phyloP scores from a whole-genome alignment of 2,797 vertebrate species.

The Xiphophorus birchmanni region DNA sequence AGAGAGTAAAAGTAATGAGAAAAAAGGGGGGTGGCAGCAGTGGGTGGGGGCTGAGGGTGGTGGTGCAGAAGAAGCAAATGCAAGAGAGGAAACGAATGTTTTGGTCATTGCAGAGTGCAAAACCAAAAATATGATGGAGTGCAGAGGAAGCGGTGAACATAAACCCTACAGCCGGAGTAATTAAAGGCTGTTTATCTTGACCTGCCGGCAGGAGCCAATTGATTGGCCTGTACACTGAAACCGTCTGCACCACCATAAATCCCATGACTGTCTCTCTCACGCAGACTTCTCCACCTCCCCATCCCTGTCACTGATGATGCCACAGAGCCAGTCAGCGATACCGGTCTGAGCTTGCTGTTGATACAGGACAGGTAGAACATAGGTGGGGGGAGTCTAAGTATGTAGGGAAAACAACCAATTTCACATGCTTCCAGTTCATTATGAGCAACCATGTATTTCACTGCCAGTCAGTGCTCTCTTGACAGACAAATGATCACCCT shows the following conservation, averaged over 20 bases:
- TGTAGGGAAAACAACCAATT: constrained; percentile 37
- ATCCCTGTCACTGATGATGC: constrained; percentile 45
- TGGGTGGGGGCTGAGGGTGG: constrained; percentile 25
- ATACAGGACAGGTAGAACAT: constrained; percentile 39
- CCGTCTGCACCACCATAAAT: constrained; percentile 74
- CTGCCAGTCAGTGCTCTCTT: constrained; percentile 42
- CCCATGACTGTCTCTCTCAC: constrained; percentile 37
- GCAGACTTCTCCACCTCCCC: constrained; percentile 27
- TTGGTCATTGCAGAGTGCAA: constrained; percentile 54
- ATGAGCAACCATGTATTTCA: constrained; percentile 71
- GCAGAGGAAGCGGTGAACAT: constrained; percentile 61
- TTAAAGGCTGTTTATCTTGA: constrained; percentile 79
- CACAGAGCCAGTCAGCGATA: constrained; percentile 17
- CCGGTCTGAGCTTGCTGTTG: constrained; percentile 29
- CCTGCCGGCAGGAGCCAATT: constrained; percentile 65
- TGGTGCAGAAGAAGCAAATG: constrained; percentile 48
- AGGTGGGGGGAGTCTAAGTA: background rate
- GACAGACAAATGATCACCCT: constrained; percentile 72
- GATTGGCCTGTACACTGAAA: constrained; percentile 66
- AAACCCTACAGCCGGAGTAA: constrained; percentile 75
- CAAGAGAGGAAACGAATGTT: constrained; percentile 37
- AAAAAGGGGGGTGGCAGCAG: constrained; percentile 46
- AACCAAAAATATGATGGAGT: constrained; percentile 67
- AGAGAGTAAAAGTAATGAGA: constrained; percentile 68
- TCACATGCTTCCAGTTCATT: constrained; percentile 53